A percentile compares a stretch with the other conserved stretches of the same genome.
Evolutionary conservation across 2,113 vertebrate genomes (phyloP).

Genomic region (Spea multiplicata): DNA sequence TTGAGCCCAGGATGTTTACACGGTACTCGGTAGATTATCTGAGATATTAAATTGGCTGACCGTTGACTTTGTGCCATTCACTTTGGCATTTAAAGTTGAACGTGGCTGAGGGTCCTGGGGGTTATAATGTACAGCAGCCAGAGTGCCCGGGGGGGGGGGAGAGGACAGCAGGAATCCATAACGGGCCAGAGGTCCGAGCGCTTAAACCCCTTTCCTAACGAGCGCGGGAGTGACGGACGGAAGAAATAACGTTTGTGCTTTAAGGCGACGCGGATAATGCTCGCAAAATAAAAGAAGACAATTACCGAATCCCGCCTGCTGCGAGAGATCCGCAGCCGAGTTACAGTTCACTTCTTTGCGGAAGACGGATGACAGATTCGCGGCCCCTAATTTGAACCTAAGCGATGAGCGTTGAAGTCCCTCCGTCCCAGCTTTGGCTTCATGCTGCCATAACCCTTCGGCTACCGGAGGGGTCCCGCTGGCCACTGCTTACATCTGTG

Average conservation of each 20-base stretch:
- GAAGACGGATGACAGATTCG: constrained; percentile 38
- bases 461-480: neutral
- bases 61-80: too few species aligned
- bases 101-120: too few species aligned
- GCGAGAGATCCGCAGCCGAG: constrained; percentile 38
- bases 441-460: constrained; percentile 25
- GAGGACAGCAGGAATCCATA: too few species aligned
- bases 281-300: constrained; percentile 39
- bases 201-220: too few species aligned
- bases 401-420: constrained; percentile 34
- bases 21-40: too few species aligned
- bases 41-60: too few species aligned
- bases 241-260: constrained; percentile 33
- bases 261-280: constrained; percentile 17
- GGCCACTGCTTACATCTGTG: neutral
- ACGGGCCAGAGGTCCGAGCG: too few species aligned
- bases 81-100: too few species aligned
- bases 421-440: constrained; percentile 8
- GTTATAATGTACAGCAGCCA: too few species aligned
- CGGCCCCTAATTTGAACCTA: constrained; percentile 42
- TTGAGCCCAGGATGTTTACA: too few species aligned
- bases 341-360: constrained; percentile 34
- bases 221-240: neutral
- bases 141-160: too few species aligned
- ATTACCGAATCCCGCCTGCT: constrained; percentile 39